These are phyloP conservation scores for Lepisosteus oculatus DNA, from an alignment of 2,113 vertebrate genomes.

Conservation along the genomic window DNA sequence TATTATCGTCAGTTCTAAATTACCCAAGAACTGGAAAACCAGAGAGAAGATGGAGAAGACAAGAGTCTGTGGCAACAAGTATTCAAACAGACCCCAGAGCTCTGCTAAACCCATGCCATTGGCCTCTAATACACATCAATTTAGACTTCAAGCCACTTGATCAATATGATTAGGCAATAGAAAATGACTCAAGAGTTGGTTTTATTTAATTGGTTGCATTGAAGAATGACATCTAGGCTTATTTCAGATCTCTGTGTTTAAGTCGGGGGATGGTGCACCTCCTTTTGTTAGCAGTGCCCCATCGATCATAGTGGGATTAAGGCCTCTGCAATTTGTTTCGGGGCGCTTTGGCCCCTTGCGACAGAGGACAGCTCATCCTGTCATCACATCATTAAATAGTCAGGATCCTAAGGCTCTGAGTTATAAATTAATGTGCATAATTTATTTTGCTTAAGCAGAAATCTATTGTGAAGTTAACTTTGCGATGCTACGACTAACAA, in stretches of 20 bases:
- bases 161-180: constrained; percentile 70
- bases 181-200: constrained; percentile 63
- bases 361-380: constrained; percentile 33
- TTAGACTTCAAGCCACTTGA: constrained; percentile 61
- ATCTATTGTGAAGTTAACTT: constrained; percentile 39
- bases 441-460: constrained; percentile 42
- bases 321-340: constrained; percentile 43
- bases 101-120: constrained; percentile 7
- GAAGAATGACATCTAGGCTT: constrained; percentile 65
- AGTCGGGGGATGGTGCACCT: constrained; percentile 25
- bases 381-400: constrained; percentile 32
- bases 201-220: constrained; percentile 70
- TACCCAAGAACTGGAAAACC: too few relatives aligned
- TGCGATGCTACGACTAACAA: constrained; percentile 28
- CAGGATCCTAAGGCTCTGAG: constrained; percentile 33
- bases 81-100: too few relatives aligned
- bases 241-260: constrained; percentile 31
- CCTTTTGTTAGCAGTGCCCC: constrained; percentile 32
- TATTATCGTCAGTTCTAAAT: too few relatives aligned
- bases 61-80: too few relatives aligned
- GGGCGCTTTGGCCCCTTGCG: constrained; percentile 13
- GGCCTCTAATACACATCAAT: constrained; percentile 59
- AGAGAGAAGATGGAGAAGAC: too few relatives aligned
- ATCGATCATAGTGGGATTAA: constrained; percentile 48
- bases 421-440: constrained; percentile 45